Percentiles rank a stretch among this genome's conserved stretches.
These are phyloP conservation scores for Aphis gossypii DNA, from an alignment of 1,140 invertebrate genomes.

Conservation along the genomic window DNA sequence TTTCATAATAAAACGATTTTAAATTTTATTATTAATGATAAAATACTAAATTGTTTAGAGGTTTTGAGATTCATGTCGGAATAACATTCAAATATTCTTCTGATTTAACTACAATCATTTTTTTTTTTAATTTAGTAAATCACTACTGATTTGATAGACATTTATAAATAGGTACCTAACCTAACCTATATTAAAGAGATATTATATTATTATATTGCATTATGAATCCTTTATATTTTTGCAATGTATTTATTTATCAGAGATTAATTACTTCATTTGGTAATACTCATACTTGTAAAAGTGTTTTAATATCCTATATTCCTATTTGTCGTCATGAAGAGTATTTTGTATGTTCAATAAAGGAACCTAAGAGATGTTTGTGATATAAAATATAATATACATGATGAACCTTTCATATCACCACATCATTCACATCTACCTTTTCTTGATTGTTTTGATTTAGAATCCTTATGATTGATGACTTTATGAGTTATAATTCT, in stretches of 20 bases:
- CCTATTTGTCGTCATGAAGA: background rate
- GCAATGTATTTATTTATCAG: background rate
- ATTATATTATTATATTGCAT: background rate
- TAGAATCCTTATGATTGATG: constrained; percentile 1
- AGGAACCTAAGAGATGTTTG: background rate
- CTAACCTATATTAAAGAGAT: background rate
- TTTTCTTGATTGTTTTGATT: background rate
- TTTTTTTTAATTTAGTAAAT: background rate
- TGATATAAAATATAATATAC: constrained; percentile 20
- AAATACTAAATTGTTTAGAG: background rate
- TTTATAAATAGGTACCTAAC: background rate
- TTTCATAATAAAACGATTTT: background rate
- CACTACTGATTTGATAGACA: background rate
- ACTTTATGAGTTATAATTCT: background rate
- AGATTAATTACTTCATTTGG: background rate
- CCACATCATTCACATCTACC: background rate
- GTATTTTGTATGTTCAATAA: background rate
- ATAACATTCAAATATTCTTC: background rate
- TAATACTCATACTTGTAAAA: background rate
- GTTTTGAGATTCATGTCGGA: background rate
- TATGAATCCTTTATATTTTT: background rate
- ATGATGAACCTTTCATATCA: background rate
- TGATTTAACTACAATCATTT: background rate
- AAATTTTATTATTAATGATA: background rate
- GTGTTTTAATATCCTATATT: background rate